Conservation (phyloP, 2,113 vertebrate genomes). For the Ahaetulla prasina region DNA sequence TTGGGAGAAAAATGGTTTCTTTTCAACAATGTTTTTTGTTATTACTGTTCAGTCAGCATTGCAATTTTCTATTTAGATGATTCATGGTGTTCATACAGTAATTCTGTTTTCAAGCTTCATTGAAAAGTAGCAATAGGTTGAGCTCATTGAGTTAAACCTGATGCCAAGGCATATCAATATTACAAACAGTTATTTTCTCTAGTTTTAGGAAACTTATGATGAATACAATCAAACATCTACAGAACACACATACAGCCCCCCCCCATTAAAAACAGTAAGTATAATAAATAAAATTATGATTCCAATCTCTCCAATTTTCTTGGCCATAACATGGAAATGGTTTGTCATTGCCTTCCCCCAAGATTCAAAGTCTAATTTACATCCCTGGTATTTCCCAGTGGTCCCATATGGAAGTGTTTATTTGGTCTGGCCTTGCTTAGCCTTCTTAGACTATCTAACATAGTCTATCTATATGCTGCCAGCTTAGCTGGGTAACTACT, state of each 20-base stretch:
- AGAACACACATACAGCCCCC: not conserved
- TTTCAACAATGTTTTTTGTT: not conserved
- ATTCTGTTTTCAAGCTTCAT: not conserved
- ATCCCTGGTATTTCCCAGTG: not conserved
- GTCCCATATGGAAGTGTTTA: not conserved
- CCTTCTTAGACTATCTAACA: not conserved
- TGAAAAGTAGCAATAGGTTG: not conserved
- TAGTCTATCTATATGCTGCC: not conserved
- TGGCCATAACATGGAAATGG: not conserved
- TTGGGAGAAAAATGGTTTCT: not conserved
- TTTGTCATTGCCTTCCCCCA: not conserved
- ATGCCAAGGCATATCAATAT: not conserved
- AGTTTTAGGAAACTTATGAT: not conserved
- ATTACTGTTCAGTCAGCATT: not conserved
- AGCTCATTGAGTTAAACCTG: not conserved
- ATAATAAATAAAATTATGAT: not conserved
- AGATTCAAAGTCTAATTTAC: not conserved
- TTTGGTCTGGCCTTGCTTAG: not conserved
- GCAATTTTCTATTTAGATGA: not conserved
- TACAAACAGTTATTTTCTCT: not conserved
- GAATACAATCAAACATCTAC: not conserved
- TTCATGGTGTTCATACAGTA: not conserved
- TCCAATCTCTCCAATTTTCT: not conserved
- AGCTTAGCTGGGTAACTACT: not conserved
- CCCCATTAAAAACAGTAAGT: not conserved